Percentiles rank a stretch among this genome's conserved stretches.
Conservation (phyloP, 2,888 invertebrate genomes). For the Carcina quercana region DNA sequence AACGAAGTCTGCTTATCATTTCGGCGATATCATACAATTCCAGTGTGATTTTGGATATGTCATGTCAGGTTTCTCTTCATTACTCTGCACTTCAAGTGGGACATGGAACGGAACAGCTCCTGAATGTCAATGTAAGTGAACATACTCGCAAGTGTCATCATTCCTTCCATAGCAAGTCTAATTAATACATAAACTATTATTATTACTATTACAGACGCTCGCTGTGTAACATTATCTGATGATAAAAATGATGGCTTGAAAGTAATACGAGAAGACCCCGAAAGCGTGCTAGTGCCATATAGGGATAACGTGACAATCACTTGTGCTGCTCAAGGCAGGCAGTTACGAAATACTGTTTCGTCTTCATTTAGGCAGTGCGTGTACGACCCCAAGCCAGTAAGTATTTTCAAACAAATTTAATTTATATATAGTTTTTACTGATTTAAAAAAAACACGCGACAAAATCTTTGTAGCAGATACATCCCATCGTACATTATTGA, state of each 20-base stretch:
- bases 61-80: constrained; percentile 89
- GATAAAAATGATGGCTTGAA: constrained; percentile 90
- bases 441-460: no score
- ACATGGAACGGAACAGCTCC: constrained; percentile 96
- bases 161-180: background rate
- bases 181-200: constrained; percentile 21
- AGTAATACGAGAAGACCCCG: constrained; percentile 85
- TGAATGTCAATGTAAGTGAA: constrained; percentile 89
- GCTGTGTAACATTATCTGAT: constrained; percentile 92
- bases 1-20: constrained; percentile 88
- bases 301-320: constrained; percentile 91
- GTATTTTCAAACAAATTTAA: constrained; percentile 9
- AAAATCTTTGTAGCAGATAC: no score
- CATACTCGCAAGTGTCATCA: background rate
- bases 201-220: constrained; percentile 77
- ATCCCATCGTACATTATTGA: no score
- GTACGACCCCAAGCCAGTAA: constrained; percentile 91
- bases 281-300: constrained; percentile 90
- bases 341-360: constrained; percentile 85
- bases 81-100: constrained; percentile 92
- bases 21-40: constrained; percentile 91
- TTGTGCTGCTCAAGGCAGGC: constrained; percentile 85
- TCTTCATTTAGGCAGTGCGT: constrained; percentile 95
- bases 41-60: constrained; percentile 97
- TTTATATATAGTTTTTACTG: no score